Evolutionary conservation across 2,888 invertebrate species (phyloP).

Genomic region (Yponomeuta plumbellus): DNA sequence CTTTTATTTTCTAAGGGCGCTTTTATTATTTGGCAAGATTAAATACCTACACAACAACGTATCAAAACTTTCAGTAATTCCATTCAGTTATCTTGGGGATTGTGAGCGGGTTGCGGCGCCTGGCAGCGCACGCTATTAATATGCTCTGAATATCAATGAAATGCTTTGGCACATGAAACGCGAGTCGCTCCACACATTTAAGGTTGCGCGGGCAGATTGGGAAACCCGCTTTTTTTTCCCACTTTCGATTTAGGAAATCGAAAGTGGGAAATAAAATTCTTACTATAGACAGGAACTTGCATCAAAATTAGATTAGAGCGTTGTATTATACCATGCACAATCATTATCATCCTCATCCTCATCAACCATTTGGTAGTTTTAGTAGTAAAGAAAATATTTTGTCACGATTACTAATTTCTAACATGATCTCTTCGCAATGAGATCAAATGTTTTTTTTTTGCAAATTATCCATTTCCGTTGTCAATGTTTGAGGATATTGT

Average conservation of each 20-base stretch:
- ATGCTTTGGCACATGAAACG: slow-evolving; percentile 35
- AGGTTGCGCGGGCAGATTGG: neutral
- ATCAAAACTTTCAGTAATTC: neutral
- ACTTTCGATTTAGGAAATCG: neutral
- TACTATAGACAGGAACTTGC: too few species aligned
- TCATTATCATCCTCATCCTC: too few species aligned
- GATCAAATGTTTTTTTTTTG: too few species aligned
- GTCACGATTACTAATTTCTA: too few species aligned
- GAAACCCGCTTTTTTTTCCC: neutral
- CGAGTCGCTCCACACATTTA: slow-evolving; percentile 14
- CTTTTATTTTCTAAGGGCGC: neutral
- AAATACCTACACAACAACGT: neutral
- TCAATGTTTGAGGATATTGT: too few species aligned
- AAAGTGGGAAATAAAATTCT: neutral
- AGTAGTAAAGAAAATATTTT: too few species aligned
- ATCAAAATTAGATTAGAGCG: too few species aligned
- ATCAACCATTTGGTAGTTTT: too few species aligned
- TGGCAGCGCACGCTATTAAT: slow-evolving; percentile 1
- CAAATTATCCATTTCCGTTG: too few species aligned
- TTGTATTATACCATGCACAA: too few species aligned
- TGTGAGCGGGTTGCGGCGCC: neutral
- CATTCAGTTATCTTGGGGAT: slow-evolving; percentile 6
- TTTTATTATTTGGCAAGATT: neutral
- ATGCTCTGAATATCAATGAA: slow-evolving; percentile 24
- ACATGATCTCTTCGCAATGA: too few species aligned